These are phyloP conservation scores for Pygoscelis antarcticus DNA, from an alignment of 2,113 vertebrate species.

Conservation along the genomic window DNA sequence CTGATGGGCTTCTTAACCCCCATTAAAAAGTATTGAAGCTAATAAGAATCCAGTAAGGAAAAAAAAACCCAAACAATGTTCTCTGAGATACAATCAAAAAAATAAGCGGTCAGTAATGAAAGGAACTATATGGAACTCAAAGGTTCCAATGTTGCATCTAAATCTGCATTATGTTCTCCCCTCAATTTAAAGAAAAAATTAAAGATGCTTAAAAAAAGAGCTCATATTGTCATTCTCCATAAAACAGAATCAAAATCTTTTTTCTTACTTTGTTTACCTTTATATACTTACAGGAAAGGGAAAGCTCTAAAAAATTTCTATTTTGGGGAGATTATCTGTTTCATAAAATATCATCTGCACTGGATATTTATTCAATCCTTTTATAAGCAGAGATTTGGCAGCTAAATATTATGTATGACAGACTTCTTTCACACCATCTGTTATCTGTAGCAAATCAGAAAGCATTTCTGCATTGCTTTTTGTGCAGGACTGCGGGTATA, in stretches of 20 bases:
- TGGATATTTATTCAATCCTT: conserved; percentile 45
- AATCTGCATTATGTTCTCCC: background rate
- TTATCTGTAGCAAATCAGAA: conserved; percentile 47
- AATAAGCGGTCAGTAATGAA: background rate
- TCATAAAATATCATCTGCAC: conserved; percentile 34
- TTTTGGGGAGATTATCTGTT: conserved; percentile 47
- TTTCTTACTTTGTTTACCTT: background rate
- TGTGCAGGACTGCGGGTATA: background rate
- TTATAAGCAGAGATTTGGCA: conserved; percentile 51
- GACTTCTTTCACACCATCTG: conserved; percentile 55
- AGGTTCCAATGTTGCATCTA: background rate
- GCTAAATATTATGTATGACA: conserved; percentile 40
- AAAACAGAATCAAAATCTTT: background rate
- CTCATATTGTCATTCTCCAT: background rate
- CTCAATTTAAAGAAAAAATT: background rate
- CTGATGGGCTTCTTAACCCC: background rate
- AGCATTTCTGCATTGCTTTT: background rate
- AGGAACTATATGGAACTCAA: background rate
- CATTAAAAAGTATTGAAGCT: background rate
- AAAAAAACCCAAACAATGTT: background rate
- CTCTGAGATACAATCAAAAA: background rate
- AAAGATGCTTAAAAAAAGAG: background rate
- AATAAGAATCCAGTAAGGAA: background rate
- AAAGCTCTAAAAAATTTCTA: background rate
- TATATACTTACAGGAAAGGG: background rate